Conservation (phyloP, 1,140 invertebrate genomes). For the Zophobas morio region DNA sequence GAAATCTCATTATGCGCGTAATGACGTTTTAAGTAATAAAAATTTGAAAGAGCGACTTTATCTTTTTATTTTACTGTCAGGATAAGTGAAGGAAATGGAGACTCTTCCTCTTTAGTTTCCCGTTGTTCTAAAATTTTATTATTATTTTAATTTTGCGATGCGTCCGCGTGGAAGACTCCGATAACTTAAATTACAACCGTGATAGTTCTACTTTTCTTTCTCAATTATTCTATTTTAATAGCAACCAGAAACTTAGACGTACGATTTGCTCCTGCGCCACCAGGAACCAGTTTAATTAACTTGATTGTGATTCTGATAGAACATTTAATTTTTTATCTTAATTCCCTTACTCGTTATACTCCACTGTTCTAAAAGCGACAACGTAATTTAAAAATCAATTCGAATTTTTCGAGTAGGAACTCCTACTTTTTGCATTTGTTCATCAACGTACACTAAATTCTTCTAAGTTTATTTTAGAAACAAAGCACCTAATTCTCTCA, state of each 20-base stretch:
- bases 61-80: slow-evolving; percentile 41
- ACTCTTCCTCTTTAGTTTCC: slow-evolving; percentile 27
- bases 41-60: slow-evolving; percentile 40
- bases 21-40: slow-evolving; percentile 43
- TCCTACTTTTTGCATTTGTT: too few relatives aligned
- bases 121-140: slow-evolving; percentile 54
- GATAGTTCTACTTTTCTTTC: slow-evolving; percentile 22
- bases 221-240: slow-evolving; percentile 3
- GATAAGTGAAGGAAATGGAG: slow-evolving; percentile 26
- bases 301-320: slow-evolving; percentile 3
- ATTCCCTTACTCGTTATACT: not conserved
- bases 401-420: too few relatives aligned
- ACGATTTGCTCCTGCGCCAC: not conserved
- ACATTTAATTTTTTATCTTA: slow-evolving; percentile 1
- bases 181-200: slow-evolving; percentile 52
- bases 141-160: slow-evolving; percentile 62
- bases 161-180: slow-evolving; percentile 59
- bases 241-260: not conserved
- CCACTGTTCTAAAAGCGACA: too few relatives aligned
- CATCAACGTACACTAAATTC: too few relatives aligned
- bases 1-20: slow-evolving; percentile 38
- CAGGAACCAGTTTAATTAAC: slow-evolving; percentile 31
- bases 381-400: too few relatives aligned
- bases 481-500: not conserved
- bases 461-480: too few relatives aligned